A percentile compares a stretch with the other conserved stretches of the same genome.
phyloP scores from a whole-genome alignment of 2,797 vertebrate species.

The Clarias laeviceps region DNA sequence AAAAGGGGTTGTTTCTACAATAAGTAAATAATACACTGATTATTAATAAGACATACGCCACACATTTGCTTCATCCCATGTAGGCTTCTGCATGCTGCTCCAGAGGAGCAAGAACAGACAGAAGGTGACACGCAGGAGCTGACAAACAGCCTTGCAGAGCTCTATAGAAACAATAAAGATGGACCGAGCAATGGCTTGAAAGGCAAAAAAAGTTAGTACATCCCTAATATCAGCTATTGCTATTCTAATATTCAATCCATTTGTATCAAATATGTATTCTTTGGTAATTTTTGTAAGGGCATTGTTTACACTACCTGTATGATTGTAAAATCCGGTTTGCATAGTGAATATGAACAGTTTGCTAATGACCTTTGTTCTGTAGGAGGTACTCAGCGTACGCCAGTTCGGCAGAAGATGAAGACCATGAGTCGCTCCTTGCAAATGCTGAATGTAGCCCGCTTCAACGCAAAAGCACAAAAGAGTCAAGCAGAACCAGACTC shows the following conservation, averaged over 20 bases:
- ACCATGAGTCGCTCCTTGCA: constrained; percentile 95
- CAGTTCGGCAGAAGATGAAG: constrained; percentile 96
- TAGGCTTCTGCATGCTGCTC: constrained; percentile 82
- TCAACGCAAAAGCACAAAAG: constrained; percentile 93
- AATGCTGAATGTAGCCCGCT: constrained; percentile 92
- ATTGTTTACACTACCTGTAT: not conserved
- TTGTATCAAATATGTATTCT: not conserved
- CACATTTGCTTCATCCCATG: not conserved
- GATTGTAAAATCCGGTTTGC: not conserved
- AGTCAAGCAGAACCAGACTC: constrained; percentile 77
- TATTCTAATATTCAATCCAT: not conserved
- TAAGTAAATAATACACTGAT: not conserved
- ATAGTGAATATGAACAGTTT: not conserved
- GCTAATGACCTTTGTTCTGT: constrained; percentile 37
- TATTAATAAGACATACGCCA: not conserved
- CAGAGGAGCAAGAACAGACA: constrained; percentile 61
- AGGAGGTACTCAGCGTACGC: constrained; percentile 89
- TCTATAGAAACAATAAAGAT: constrained; percentile 80
- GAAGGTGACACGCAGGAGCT: constrained; percentile 75
- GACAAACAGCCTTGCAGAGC: constrained; percentile 76
- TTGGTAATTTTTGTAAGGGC: not conserved
- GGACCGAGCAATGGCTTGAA: constrained; percentile 63
- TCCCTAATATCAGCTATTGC: not conserved
- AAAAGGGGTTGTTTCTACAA: not conserved
- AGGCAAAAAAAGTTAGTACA: constrained; percentile 79